Evolutionary conservation across 2,888 invertebrate species (phyloP).

Genomic region (Adela reaumurella): DNA sequence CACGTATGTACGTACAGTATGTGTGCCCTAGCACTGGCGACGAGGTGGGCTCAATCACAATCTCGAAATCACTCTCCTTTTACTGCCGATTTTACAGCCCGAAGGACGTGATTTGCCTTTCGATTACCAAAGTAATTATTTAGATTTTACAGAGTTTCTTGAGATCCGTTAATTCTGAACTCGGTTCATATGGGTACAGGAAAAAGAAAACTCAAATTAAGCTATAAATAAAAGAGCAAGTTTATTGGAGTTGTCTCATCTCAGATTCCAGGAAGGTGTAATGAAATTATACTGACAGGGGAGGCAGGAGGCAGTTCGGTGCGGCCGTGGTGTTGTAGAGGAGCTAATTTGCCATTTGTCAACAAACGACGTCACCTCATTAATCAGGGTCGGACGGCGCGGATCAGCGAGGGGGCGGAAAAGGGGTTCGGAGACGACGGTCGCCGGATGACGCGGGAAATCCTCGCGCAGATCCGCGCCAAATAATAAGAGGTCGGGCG

Average conservation of each 20-base stretch:
- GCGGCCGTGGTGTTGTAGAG: no score
- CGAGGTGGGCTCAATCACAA: not conserved
- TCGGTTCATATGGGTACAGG: no score
- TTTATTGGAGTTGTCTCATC: no score
- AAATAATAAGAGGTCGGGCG: slow-evolving; percentile 26
- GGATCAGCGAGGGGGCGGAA: slow-evolving; percentile 33
- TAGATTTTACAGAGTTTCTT: no score
- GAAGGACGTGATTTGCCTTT: not conserved
- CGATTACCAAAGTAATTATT: not conserved
- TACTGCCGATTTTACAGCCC: not conserved
- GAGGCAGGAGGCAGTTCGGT: no score
- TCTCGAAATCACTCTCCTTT: not conserved
- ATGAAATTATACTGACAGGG: no score
- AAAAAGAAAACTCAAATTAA: no score
- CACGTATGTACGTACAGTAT: not conserved
- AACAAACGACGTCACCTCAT: slow-evolving; percentile 32
- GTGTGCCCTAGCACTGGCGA: no score
- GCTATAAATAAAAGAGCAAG: no score
- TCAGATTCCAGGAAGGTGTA: no score
- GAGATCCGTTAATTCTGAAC: no score
- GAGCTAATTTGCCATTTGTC: slow-evolving; percentile 5
- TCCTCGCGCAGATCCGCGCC: slow-evolving; percentile 38
- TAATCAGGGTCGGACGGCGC: slow-evolving; percentile 43
- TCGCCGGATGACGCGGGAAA: slow-evolving; percentile 22
- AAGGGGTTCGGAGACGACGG: slow-evolving; percentile 14